Base-by-base conservation (phyloP, 2,797 vertebrate genomes). In the Crenichthys baileyi region DNA sequence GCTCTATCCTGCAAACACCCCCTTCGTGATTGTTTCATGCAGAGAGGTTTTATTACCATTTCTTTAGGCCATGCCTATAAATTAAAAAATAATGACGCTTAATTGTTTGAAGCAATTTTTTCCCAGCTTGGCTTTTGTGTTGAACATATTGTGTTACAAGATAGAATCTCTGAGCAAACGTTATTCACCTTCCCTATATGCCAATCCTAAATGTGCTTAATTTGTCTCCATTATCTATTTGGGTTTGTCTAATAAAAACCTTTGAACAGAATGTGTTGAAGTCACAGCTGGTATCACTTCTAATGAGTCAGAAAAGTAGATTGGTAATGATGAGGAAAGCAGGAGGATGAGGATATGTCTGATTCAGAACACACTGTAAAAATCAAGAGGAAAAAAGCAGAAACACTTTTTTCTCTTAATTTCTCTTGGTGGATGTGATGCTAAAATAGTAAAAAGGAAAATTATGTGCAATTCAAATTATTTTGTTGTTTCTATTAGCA, bases 251-350 rank as follows among this genome's bases (percentile, higher is more conserved):
- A 65, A 55, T 48, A 67, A 81, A 75, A 76, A 53, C 61, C 48
- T 78, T 68, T 24, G 55, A 83, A 60, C 55, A 80, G 48, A 79
- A 78, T 73, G 56, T 75, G 58, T 82, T 6, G 72, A 83, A 76
- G 79, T 81, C 36, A 83, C 74, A 72, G 48, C 51, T 74, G 55
- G 68, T 79, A 46, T 77, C 70, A 63, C 13, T 50, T 79, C 39
- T 76, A 76, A 89, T 88, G 60, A 85, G 36, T 72, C 74, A 73
- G n/a, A 78, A 80, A 85, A 80, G 73, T 55, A 61, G 61, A 87
- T 83, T 53, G 50, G 36, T 76, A 73, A 76, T 77, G 44, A 61
- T 44, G 80, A 79, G 39, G 63, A 46, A 75, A 81, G 58, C 22
- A 55, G 67, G 67, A 50, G 41, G 79, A 77, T 67, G 44, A 73